Percentiles rank a stretch among this genome's conserved stretches.
Conservation (phyloP, 2,113 vertebrate species). For the Chlorodrepanis virens region DNA sequence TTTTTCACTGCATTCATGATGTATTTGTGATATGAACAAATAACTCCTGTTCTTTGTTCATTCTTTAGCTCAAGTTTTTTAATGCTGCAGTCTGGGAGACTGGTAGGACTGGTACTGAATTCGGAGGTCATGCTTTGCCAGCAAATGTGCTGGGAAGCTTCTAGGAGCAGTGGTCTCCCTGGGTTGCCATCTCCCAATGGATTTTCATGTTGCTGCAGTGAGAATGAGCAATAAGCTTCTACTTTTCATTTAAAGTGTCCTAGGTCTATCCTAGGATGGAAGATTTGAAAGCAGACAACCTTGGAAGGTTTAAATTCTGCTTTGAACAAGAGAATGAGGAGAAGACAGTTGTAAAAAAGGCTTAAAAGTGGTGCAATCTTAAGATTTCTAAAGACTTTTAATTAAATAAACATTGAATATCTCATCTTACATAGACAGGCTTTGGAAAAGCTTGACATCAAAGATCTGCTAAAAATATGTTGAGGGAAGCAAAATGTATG, state of each 20-base stretch:
- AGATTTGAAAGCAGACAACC: background rate
- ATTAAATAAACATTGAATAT: background rate
- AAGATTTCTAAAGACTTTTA: background rate
- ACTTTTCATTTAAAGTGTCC: background rate
- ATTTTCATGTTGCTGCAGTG: background rate
- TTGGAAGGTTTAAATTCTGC: background rate
- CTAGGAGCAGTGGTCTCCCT: background rate
- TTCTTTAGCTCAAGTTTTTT: background rate
- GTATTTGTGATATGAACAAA: background rate
- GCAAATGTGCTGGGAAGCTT: background rate
- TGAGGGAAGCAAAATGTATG: background rate
- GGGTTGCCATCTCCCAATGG: background rate
- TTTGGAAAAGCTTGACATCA: background rate
- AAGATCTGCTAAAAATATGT: background rate
- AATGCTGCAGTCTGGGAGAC: background rate
- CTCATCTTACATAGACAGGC: background rate
- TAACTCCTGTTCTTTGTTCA: background rate
- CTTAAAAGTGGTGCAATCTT: background rate
- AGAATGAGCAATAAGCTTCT: background rate
- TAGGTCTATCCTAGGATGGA: background rate
- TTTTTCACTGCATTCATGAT: background rate
- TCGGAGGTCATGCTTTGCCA: background rate
- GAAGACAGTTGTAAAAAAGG: background rate
- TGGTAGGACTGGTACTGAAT: background rate
- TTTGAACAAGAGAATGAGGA: background rate